phyloP scores from a whole-genome alignment of 2,797 vertebrate species.

The Picus viridis region DNA sequence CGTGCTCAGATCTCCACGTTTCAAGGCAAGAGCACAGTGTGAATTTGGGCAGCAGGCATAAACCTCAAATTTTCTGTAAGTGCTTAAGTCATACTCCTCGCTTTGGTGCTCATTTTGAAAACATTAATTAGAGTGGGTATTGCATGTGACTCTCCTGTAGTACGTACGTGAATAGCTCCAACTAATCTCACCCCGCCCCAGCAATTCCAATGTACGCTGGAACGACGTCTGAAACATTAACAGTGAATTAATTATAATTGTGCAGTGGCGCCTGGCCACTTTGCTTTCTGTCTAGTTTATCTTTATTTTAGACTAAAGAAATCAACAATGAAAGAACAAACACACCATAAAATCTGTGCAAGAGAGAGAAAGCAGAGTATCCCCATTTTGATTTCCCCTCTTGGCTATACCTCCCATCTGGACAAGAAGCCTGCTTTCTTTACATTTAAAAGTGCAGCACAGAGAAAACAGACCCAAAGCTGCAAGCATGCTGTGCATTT shows the following conservation, averaged over 20 bases:
- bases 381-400: background rate
- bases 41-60: slow-evolving; percentile 12
- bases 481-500: slow-evolving; percentile 37
- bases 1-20: background rate
- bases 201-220: slow-evolving; percentile 45
- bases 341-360: slow-evolving; percentile 21
- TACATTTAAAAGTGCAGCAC: slow-evolving; percentile 11
- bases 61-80: background rate
- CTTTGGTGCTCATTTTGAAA: slow-evolving; percentile 45
- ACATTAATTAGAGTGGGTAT: slow-evolving; percentile 55
- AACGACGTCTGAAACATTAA: slow-evolving; percentile 64
- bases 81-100: background rate
- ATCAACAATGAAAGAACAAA: slow-evolving; percentile 60
- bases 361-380: slow-evolving; percentile 40
- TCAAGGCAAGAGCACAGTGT: background rate
- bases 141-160: slow-evolving; percentile 57
- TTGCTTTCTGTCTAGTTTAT: slow-evolving; percentile 69
- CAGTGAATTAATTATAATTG: slow-evolving; percentile 71
- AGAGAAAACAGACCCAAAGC: slow-evolving; percentile 30
- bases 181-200: slow-evolving; percentile 54
- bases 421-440: slow-evolving; percentile 4
- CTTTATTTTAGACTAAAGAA: slow-evolving; percentile 66
- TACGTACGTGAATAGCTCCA: slow-evolving; percentile 34
- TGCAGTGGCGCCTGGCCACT: slow-evolving; percentile 70
- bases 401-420: background rate